Percentiles rank a stretch among this genome's conserved stretches.
These are phyloP conservation scores for Steinernema scapterisci DNA, from an alignment of 2,888 invertebrate species.

Conservation along the genomic window DNA sequence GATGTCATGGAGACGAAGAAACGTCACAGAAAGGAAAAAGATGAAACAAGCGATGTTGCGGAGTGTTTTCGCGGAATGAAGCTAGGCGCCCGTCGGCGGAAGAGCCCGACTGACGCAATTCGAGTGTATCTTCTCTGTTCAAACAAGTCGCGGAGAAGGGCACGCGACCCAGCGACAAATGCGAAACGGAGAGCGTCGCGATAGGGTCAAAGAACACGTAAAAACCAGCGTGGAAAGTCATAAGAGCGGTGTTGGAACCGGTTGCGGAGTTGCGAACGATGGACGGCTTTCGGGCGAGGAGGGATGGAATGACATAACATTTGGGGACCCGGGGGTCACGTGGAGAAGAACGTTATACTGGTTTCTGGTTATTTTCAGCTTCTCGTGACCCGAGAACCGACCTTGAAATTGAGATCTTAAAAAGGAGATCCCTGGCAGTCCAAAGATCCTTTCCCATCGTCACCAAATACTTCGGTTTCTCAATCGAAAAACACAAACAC, in stretches of 20 bases:
- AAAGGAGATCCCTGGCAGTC: too few relatives aligned
- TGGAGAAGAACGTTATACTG: too few relatives aligned
- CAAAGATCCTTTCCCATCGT: too few relatives aligned
- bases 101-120: not conserved
- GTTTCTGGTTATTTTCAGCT: too few relatives aligned
- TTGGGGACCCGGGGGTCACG: too few relatives aligned
- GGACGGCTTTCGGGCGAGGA: not conserved
- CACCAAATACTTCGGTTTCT: too few relatives aligned
- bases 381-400: too few relatives aligned
- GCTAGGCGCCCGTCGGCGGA: not conserved
- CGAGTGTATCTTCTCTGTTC: constrained; percentile 3
- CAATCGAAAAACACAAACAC: too few relatives aligned
- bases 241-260: not conserved
- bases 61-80: not conserved
- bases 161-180: not conserved
- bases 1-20: too few relatives aligned
- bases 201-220: constrained; percentile 23
- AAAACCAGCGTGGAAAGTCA: not conserved
- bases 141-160: not conserved
- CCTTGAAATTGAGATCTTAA: too few relatives aligned
- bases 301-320: not conserved
- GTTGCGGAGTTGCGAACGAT: constrained; percentile 9
- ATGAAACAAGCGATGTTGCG: not conserved
- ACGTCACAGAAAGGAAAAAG: too few relatives aligned
- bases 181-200: not conserved